Percentiles rank a stretch among this genome's conserved stretches.
phyloP scores from a whole-genome alignment of 2,888 invertebrate genomes.

The Pherbina coryleti region DNA sequence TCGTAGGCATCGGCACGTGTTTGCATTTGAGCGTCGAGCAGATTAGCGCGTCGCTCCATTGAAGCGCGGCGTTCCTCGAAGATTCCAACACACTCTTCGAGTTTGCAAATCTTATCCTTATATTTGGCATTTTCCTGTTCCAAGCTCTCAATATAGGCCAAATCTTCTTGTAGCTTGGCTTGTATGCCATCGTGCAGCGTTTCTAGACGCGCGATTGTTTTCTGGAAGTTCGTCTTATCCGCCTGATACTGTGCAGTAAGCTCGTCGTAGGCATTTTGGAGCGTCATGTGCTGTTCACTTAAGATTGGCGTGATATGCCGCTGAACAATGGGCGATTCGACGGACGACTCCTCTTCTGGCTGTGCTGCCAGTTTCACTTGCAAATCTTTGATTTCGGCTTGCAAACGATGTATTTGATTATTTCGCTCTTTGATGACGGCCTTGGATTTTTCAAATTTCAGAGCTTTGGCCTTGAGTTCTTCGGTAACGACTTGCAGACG shows the following conservation, averaged over 20 bases:
- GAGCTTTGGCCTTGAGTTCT: slow-evolving; percentile 71
- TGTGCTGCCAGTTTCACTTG: slow-evolving; percentile 53
- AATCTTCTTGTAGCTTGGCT: slow-evolving; percentile 81
- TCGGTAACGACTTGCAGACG: slow-evolving; percentile 68
- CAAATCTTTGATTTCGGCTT: slow-evolving; percentile 56
- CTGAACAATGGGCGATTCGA: slow-evolving; percentile 42
- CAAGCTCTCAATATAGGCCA: slow-evolving; percentile 80
- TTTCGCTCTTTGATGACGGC: slow-evolving; percentile 72
- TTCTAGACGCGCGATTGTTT: slow-evolving; percentile 61
- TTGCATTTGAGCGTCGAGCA: slow-evolving; percentile 74
- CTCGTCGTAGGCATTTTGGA: slow-evolving; percentile 52
- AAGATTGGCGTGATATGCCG: slow-evolving; percentile 32
- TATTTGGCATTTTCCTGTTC: slow-evolving; percentile 77
- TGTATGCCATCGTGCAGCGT: slow-evolving; percentile 68
- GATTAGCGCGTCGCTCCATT: slow-evolving; percentile 74
- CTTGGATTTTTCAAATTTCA: slow-evolving; percentile 72
- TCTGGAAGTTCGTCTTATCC: slow-evolving; percentile 61
- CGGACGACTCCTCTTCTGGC: slow-evolving; percentile 54
- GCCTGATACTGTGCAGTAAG: slow-evolving; percentile 51
- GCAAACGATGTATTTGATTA: slow-evolving; percentile 71
- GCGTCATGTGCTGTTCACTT: slow-evolving; percentile 46
- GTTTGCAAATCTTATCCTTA: slow-evolving; percentile 75
- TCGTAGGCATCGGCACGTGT: slow-evolving; percentile 75
- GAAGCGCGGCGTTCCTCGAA: slow-evolving; percentile 75
- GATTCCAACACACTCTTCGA: slow-evolving; percentile 76